phyloP scores from a whole-genome alignment of 2,113 vertebrate species.

The Microcebus murinus region DNA sequence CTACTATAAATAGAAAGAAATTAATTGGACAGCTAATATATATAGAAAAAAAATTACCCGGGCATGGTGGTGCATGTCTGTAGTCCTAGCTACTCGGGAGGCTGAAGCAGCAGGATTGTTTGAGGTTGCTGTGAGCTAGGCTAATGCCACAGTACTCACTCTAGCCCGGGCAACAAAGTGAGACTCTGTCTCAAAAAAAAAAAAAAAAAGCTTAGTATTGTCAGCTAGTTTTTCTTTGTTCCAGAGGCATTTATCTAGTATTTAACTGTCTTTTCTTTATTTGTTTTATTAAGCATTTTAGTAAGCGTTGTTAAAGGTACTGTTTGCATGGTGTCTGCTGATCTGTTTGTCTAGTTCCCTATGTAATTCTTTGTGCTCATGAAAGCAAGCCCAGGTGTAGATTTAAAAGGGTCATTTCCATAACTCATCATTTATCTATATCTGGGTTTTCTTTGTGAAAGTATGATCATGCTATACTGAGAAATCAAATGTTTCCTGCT shows the following conservation, averaged over 20 bases:
- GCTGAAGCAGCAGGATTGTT: too few species aligned
- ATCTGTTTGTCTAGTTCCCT: conserved; percentile 61
- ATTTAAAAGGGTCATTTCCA: conserved; percentile 54
- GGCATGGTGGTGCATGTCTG: too few species aligned
- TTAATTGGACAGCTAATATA: too few species aligned
- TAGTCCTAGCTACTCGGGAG: too few species aligned
- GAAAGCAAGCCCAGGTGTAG: conserved; percentile 53
- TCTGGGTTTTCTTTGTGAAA: conserved; percentile 57
- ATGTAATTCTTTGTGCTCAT: conserved; percentile 56
- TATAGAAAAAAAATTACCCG: too few species aligned
- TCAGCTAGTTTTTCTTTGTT: conserved; percentile 55
- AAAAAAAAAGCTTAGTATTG: conserved; percentile 25
- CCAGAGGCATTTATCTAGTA: conserved; percentile 57
- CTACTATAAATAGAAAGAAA: too few species aligned
- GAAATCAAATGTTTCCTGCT: conserved; percentile 41
- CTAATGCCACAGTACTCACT: too few species aligned
- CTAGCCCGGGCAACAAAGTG: too few species aligned
- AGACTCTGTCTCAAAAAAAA: too few species aligned
- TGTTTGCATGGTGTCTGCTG: conserved; percentile 56
- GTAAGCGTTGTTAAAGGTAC: conserved; percentile 60
- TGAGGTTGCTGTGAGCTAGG: too few species aligned
- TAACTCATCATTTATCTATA: conserved; percentile 57
- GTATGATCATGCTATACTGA: not conserved
- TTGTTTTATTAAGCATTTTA: conserved; percentile 61
- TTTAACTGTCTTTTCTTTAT: conserved; percentile 57